Evolutionary conservation across 2,797 vertebrate species (phyloP).

Genomic region (Tenualosa ilisha): DNA sequence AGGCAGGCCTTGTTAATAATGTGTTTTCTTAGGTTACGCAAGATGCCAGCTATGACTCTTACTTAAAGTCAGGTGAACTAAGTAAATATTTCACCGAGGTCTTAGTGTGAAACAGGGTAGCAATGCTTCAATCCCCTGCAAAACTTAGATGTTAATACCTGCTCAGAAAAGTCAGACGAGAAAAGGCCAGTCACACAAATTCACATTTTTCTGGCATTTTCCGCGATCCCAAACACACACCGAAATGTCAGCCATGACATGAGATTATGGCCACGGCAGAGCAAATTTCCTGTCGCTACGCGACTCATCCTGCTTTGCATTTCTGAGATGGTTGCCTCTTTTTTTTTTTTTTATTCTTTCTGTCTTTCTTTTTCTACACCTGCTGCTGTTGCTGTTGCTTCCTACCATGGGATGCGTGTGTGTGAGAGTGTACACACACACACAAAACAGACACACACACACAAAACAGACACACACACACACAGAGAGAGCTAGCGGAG

Average conservation of each 20-base stretch:
- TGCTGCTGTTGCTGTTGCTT: not conserved
- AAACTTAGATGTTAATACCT: not conserved
- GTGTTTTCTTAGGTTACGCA: not conserved
- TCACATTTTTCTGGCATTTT: slow-evolving; percentile 9
- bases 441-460: not conserved
- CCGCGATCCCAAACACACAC: not conserved
- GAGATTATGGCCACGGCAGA: not conserved
- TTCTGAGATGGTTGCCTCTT: not conserved
- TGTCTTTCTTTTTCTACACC: too few species aligned
- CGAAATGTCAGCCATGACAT: slow-evolving; percentile 1
- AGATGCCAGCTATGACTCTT: not conserved
- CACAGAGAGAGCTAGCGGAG: not conserved
- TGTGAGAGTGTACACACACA: not conserved
- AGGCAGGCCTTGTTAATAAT: not conserved
- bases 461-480: not conserved
- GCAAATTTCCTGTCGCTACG: not conserved
- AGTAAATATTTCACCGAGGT: too few species aligned
- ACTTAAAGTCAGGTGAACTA: too few species aligned
- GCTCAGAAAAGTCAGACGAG: not conserved
- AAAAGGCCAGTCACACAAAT: slow-evolving; percentile 6
- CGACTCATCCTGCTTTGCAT: not conserved
- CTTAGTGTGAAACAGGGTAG: not conserved
- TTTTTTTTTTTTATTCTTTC: too few species aligned
- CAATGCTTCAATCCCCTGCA: not conserved
- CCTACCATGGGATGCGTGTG: not conserved